A percentile compares a stretch with the other conserved stretches of the same genome.
Evolutionary conservation across 2,113 vertebrate genomes (phyloP).

Genomic region (Caranx melampygus): DNA sequence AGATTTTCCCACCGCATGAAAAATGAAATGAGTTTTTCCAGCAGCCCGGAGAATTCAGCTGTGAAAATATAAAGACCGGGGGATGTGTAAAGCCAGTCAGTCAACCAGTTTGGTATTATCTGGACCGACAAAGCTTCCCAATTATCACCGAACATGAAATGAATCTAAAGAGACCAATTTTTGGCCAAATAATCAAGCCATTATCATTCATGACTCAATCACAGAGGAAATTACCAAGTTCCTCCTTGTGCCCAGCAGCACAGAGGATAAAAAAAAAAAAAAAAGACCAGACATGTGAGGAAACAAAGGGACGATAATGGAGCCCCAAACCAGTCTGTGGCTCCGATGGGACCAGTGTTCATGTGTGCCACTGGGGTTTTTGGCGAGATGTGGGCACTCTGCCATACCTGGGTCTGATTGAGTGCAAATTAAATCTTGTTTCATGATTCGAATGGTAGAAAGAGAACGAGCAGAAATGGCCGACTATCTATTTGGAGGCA

Average conservation of each 20-base stretch:
- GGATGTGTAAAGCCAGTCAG: slow-evolving; percentile 60
- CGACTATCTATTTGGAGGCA: slow-evolving; percentile 51
- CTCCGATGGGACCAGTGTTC: slow-evolving; percentile 61
- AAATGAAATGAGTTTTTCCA: slow-evolving; percentile 62
- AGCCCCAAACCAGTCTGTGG: slow-evolving; percentile 60
- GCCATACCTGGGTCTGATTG: slow-evolving; percentile 58
- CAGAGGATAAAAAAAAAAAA: background rate
- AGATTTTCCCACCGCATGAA: slow-evolving; percentile 43
- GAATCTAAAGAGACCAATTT: slow-evolving; percentile 81
- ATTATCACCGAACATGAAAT: slow-evolving; percentile 81
- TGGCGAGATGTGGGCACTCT: slow-evolving; percentile 35
- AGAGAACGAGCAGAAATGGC: slow-evolving; percentile 24
- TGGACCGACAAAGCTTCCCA: slow-evolving; percentile 73
- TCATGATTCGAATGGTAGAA: slow-evolving; percentile 44
- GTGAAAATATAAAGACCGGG: slow-evolving; percentile 57
- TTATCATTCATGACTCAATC: slow-evolving; percentile 84
- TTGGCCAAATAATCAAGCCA: slow-evolving; percentile 82
- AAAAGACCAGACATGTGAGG: slow-evolving; percentile 41
- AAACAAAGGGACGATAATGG: slow-evolving; percentile 66
- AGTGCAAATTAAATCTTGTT: slow-evolving; percentile 71
- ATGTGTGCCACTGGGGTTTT: slow-evolving; percentile 46
- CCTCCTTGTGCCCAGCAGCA: slow-evolving; percentile 60
- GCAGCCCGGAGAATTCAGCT: slow-evolving; percentile 38
- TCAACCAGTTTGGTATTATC: slow-evolving; percentile 52
- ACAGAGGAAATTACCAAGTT: slow-evolving; percentile 71